Evolutionary conservation across 2,113 vertebrate genomes (phyloP).

Genomic region (Clupea harengus): DNA sequence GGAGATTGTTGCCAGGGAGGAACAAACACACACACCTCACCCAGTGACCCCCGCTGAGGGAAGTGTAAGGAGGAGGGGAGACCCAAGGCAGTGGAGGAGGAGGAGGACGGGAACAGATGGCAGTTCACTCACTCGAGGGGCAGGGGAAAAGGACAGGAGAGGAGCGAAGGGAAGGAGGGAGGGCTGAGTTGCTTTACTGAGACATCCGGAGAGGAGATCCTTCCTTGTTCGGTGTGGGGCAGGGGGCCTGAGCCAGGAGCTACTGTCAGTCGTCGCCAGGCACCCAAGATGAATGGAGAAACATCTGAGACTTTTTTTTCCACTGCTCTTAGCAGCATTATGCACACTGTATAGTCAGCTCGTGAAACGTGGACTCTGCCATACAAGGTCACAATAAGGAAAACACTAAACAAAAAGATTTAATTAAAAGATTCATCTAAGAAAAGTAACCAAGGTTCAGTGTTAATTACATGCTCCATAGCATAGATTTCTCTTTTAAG

Average conservation of each 20-base stretch:
- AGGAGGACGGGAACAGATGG: slow-evolving; percentile 58
- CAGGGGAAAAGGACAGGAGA: not conserved
- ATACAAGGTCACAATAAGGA: slow-evolving; percentile 32
- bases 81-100: not conserved
- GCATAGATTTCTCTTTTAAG: not conserved
- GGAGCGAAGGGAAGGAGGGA: not conserved
- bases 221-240: slow-evolving; percentile 14
- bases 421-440: not conserved
- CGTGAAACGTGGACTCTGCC: slow-evolving; percentile 29
- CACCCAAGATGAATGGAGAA: slow-evolving; percentile 48
- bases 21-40: slow-evolving; percentile 46
- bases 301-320: slow-evolving; percentile 58
- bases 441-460: not conserved
- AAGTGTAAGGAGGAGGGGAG: not conserved
- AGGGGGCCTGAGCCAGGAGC: not conserved
- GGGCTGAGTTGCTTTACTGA: slow-evolving; percentile 34
- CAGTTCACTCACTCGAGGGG: slow-evolving; percentile 45
- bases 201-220: slow-evolving; percentile 20
- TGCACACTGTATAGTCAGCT: slow-evolving; percentile 46
- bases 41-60: not conserved
- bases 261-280: slow-evolving; percentile 39
- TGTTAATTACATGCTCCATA: not conserved
- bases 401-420: not conserved
- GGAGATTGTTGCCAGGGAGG: slow-evolving; percentile 84
- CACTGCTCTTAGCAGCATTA: slow-evolving; percentile 54